Percentiles rank a stretch among this genome's conserved stretches.
These are phyloP conservation scores for Hydrocynus forskahlii DNA, from an alignment of 2,797 vertebrate species.

Conservation along the genomic window DNA sequence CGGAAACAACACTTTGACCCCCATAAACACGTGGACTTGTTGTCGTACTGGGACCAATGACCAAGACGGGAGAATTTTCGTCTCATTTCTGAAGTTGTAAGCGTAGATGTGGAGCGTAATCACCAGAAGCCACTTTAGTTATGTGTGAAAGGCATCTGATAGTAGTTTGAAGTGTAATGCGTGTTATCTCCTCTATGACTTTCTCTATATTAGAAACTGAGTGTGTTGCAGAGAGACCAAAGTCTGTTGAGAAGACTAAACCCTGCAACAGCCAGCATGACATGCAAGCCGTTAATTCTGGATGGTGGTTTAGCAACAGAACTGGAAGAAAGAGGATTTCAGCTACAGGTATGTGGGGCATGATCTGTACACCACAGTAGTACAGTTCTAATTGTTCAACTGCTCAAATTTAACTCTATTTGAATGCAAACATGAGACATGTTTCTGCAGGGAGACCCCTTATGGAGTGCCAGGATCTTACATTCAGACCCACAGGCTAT, in stretches of 20 bases:
- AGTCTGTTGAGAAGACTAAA: neutral
- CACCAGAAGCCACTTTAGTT: neutral
- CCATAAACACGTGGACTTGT: constrained; percentile 26
- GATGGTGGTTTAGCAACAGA: constrained; percentile 84
- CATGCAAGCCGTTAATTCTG: constrained; percentile 68
- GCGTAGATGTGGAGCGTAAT: neutral
- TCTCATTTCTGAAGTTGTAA: neutral
- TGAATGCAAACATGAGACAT: neutral
- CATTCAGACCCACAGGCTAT: constrained; percentile 79
- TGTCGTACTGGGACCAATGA: constrained; percentile 11
- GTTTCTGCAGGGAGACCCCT: constrained; percentile 77
- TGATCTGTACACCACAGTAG: neutral
- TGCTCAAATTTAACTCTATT: neutral
- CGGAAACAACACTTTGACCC: constrained; percentile 46
- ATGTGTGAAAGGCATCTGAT: neutral
- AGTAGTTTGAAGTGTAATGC: neutral
- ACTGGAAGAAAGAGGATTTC: constrained; percentile 75
- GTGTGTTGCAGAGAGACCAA: neutral
- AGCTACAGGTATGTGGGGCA: constrained; percentile 70
- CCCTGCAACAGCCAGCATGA: constrained; percentile 27
- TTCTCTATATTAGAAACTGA: too few species aligned
- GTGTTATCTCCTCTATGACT: neutral
- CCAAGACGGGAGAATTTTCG: neutral
- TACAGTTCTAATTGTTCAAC: neutral
- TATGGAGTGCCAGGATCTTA: constrained; percentile 83